Percentiles rank a stretch among this genome's conserved stretches.
Evolutionary conservation across 2,888 invertebrate genomes (phyloP).

Genomic region (Gerris lacustris): DNA sequence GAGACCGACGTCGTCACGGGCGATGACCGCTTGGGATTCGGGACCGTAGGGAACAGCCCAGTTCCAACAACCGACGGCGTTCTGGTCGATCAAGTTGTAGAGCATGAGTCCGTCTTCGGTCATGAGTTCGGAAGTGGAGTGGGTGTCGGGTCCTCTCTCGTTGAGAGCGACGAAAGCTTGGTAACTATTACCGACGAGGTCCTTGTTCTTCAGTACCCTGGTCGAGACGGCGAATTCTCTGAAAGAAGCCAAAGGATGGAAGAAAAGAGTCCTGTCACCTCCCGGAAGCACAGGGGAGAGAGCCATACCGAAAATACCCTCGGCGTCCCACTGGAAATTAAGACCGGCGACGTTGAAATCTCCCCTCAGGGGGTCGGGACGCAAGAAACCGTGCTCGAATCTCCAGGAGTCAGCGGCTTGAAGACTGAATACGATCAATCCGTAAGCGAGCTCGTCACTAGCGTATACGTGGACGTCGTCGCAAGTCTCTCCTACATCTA

Average conservation of each 20-base stretch:
- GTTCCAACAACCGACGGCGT: conserved; percentile 74
- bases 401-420: conserved; percentile 66
- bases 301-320: conserved; percentile 68
- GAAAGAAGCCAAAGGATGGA: conserved; percentile 65
- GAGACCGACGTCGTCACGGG: conserved; percentile 59
- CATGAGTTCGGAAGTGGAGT: conserved; percentile 55
- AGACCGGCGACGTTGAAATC: conserved; percentile 39
- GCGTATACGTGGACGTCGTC: conserved; percentile 68
- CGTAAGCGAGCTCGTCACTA: conserved; percentile 71
- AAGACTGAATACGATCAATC: conserved; percentile 67
- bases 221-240: conserved; percentile 71
- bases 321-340: conserved; percentile 74
- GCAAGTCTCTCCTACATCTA: conserved; percentile 60
- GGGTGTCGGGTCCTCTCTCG: conserved; percentile 52
- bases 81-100: conserved; percentile 65
- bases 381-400: conserved; percentile 62
- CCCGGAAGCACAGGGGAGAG: conserved; percentile 53
- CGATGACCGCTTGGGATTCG: conserved; percentile 49
- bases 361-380: conserved; percentile 57
- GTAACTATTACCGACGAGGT: conserved; percentile 51
- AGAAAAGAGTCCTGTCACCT: conserved; percentile 59
- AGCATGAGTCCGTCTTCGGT: conserved; percentile 50
- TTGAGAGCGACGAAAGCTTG: conserved; percentile 43
- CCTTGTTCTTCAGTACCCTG: conserved; percentile 53
- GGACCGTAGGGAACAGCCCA: conserved; percentile 47